Evolutionary conservation across 2,888 invertebrate species (phyloP).

Genomic region (Drosophila borealis): DNA sequence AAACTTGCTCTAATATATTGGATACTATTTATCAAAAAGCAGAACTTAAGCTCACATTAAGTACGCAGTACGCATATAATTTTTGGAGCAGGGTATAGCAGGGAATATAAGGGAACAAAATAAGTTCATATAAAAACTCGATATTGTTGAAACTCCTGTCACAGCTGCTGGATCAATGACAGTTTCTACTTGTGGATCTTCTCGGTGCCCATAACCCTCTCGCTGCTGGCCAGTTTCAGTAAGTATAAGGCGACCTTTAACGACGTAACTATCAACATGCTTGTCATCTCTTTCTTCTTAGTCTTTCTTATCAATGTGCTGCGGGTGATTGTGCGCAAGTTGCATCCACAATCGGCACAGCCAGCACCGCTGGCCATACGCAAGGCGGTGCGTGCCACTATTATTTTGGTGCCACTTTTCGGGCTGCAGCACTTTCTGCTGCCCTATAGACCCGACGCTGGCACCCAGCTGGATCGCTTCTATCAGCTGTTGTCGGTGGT

Average conservation of each 20-base stretch:
- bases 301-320: slow-evolving; percentile 90
- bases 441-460: slow-evolving; percentile 88
- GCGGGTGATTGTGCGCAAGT: slow-evolving; percentile 88
- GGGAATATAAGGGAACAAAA: background rate
- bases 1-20: no score
- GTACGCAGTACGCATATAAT: no score
- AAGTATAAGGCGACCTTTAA: slow-evolving; percentile 52
- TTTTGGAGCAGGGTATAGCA: background rate
- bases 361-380: slow-evolving; percentile 87
- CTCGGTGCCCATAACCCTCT: slow-evolving; percentile 87
- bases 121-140: no score
- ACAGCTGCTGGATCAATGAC: slow-evolving; percentile 89
- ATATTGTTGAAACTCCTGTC: background rate
- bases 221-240: slow-evolving; percentile 87
- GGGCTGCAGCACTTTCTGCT: slow-evolving; percentile 90
- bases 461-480: slow-evolving; percentile 86
- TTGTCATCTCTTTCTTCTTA: slow-evolving; percentile 50
- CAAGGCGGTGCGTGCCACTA: slow-evolving; percentile 89
- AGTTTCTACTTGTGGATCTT: slow-evolving; percentile 88
- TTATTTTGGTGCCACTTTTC: slow-evolving; percentile 91
- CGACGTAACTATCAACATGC: no score
- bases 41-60: no score
- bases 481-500: slow-evolving; percentile 89
- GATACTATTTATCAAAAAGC: no score
- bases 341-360: slow-evolving; percentile 88